These are phyloP conservation scores for Drosophila cardini DNA, from an alignment of 1,140 invertebrate genomes.

Conservation along the genomic window DNA sequence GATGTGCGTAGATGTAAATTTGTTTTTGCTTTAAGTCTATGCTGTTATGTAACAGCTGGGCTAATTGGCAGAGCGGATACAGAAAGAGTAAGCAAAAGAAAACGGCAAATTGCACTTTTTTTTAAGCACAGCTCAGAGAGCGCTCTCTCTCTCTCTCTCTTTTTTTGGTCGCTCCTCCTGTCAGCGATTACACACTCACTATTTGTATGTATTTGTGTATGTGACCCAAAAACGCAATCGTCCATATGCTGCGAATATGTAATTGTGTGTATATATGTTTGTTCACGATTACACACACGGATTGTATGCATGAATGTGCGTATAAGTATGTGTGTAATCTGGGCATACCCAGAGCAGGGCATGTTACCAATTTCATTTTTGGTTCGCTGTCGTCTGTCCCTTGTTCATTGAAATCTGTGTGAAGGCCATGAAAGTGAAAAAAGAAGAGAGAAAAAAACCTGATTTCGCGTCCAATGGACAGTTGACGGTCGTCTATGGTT, in stretches of 20 bases:
- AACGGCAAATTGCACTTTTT: constrained; percentile 69
- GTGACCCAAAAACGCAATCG: constrained; percentile 53
- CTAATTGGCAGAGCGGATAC: constrained; percentile 79
- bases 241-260: constrained; percentile 26
- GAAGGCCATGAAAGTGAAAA: constrained; percentile 82
- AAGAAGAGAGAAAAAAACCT: constrained; percentile 67
- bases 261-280: constrained; percentile 1
- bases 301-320: neutral
- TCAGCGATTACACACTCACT: constrained; percentile 1
- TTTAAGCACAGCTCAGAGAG: constrained; percentile 24
- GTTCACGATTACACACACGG: neutral
- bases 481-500: constrained; percentile 17
- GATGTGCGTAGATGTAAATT: neutral
- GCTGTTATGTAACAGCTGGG: constrained; percentile 68
- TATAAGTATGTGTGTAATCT: constrained; percentile 28
- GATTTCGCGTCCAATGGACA: constrained; percentile 47
- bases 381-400: constrained; percentile 20
- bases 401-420: constrained; percentile 73
- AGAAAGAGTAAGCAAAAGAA: constrained; percentile 55
- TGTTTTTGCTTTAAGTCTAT: constrained; percentile 41
- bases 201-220: neutral
- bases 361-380: constrained; percentile 66
- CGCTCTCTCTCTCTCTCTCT: constrained; percentile 5
- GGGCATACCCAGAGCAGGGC: constrained; percentile 70
- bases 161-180: constrained; percentile 10